These are phyloP conservation scores for Eilema griseolum DNA, from an alignment of 2,888 invertebrate genomes.

Conservation along the genomic window DNA sequence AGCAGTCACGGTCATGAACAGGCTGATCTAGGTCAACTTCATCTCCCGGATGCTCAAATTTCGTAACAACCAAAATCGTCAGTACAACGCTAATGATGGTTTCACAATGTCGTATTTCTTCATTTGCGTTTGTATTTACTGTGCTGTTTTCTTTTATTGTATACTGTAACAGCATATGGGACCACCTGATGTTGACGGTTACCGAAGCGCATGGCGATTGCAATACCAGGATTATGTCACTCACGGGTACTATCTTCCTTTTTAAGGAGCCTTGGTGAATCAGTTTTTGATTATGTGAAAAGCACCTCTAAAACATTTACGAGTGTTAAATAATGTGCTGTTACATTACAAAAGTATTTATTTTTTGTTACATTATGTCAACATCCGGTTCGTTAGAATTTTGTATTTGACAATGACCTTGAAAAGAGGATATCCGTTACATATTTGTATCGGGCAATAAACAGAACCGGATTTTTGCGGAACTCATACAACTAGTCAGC, in stretches of 20 bases:
- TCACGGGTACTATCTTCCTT: background rate
- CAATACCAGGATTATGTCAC: background rate
- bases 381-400: slow-evolving; percentile 35
- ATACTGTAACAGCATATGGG: background rate
- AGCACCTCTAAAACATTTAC: background rate
- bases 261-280: background rate
- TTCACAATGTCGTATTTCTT: background rate
- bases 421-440: slow-evolving; percentile 49
- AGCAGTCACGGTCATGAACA: slow-evolving; percentile 10
- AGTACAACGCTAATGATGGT: slow-evolving; percentile 3
- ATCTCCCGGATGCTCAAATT: slow-evolving; percentile 6
- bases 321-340: slow-evolving; percentile 2
- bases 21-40: slow-evolving; percentile 7
- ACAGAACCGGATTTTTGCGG: slow-evolving; percentile 33
- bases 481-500: slow-evolving; percentile 13
- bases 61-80: slow-evolving; percentile 2
- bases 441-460: slow-evolving; percentile 30
- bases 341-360: slow-evolving; percentile 1
- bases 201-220: background rate
- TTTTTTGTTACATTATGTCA: slow-evolving; percentile 29
- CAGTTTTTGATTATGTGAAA: background rate
- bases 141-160: background rate
- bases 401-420: slow-evolving; percentile 52
- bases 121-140: slow-evolving; percentile 1
- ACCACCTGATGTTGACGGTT: background rate